Evolutionary conservation across 2,797 vertebrate species (phyloP).

Genomic region (Falco rusticolus): DNA sequence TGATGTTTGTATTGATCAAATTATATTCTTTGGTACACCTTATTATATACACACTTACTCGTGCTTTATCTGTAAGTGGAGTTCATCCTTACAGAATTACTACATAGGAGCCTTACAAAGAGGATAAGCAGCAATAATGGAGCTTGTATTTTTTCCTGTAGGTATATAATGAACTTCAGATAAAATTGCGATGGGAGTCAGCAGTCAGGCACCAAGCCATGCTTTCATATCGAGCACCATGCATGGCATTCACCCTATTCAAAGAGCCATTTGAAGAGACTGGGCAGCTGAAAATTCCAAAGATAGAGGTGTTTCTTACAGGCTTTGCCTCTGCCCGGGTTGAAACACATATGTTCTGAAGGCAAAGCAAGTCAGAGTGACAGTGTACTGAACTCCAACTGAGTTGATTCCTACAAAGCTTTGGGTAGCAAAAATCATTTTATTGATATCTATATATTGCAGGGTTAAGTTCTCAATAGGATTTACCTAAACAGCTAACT

Average conservation of each 20-base stretch:
- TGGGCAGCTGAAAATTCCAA: background rate
- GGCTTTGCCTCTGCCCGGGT: background rate
- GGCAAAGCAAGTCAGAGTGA: background rate
- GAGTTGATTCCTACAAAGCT: background rate
- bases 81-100: background rate
- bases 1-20: conserved; percentile 28
- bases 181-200: background rate
- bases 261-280: background rate
- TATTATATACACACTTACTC: background rate
- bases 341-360: background rate
- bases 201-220: background rate
- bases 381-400: background rate
- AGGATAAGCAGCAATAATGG: background rate
- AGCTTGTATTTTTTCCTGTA: background rate
- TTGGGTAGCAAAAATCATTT: background rate
- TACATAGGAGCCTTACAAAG: background rate
- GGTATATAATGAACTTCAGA: background rate
- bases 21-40: background rate
- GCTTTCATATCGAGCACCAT: background rate
- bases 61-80: background rate
- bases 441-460: background rate
- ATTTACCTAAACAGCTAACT: background rate
- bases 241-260: background rate
- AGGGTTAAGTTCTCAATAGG: background rate
- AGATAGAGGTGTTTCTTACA: background rate